Evolutionary conservation across 2,888 invertebrate genomes (phyloP).

Genomic region (Xanthorhoe designata): DNA sequence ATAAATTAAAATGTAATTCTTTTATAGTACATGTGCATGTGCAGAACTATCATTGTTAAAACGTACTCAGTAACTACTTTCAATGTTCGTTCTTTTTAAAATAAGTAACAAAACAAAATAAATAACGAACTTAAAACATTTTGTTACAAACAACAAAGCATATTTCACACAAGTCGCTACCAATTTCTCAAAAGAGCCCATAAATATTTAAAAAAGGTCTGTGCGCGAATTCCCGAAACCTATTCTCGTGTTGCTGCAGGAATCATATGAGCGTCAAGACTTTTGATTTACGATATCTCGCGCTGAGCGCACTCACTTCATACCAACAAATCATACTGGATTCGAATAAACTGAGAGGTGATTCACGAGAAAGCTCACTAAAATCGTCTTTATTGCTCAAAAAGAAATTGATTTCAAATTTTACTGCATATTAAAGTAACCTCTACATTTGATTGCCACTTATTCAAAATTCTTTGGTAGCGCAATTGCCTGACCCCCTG

Average conservation of each 20-base stretch:
- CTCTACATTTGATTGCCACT: constrained; percentile 76
- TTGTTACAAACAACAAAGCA: constrained; percentile 34
- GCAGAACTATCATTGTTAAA: too few relatives aligned
- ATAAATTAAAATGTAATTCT: too few relatives aligned
- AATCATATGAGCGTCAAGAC: constrained; percentile 61
- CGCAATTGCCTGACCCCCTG: constrained; percentile 61
- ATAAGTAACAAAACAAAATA: background rate
- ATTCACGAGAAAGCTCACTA: constrained; percentile 70
- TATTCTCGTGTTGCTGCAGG: constrained; percentile 51
- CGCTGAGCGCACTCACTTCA: constrained; percentile 71
- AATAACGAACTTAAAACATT: constrained; percentile 10
- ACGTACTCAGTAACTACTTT: too few relatives aligned
- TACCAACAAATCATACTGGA: constrained; percentile 68
- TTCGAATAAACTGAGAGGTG: constrained; percentile 52
- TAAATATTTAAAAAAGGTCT: constrained; percentile 50
- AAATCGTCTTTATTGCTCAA: constrained; percentile 70
- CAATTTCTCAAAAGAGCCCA: constrained; percentile 39
- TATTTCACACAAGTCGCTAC: constrained; percentile 38
- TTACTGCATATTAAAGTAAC: constrained; percentile 83
- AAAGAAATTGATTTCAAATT: constrained; percentile 81
- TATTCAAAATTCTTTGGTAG: constrained; percentile 56
- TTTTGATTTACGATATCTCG: constrained; percentile 77
- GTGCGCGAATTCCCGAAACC: constrained; percentile 38
- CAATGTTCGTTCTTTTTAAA: too few relatives aligned
- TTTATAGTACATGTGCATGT: too few relatives aligned